Percentiles rank a stretch among this genome's conserved stretches.
Conservation (phyloP, 2,888 invertebrate genomes). For the Electrophaes corylata region DNA sequence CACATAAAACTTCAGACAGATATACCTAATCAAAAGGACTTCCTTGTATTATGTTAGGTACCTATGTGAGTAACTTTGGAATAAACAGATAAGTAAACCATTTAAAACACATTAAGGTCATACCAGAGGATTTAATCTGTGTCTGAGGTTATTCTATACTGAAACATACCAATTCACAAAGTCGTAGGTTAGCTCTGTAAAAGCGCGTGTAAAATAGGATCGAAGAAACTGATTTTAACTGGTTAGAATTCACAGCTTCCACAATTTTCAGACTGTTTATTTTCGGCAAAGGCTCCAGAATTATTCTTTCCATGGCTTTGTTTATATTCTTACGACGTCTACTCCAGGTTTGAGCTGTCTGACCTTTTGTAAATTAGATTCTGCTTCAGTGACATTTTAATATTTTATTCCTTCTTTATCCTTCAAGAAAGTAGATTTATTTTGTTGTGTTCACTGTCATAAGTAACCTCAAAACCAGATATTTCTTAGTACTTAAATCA, state of each 20-base stretch:
- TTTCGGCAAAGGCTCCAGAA: constrained; percentile 17
- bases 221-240: constrained; percentile 60
- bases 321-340: constrained; percentile 11
- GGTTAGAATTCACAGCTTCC: constrained; percentile 59
- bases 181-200: constrained; percentile 51
- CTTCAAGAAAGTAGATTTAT: neutral
- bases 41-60: constrained; percentile 15
- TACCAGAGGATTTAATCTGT: constrained; percentile 29
- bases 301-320: constrained; percentile 5
- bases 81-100: constrained; percentile 28
- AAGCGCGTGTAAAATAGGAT: constrained; percentile 61
- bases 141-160: constrained; percentile 47
- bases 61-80: constrained; percentile 7
- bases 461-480: no score
- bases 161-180: constrained; percentile 60
- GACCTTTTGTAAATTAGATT: constrained; percentile 22
- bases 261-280: constrained; percentile 34
- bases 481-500: neutral
- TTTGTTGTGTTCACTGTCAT: neutral
- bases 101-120: constrained; percentile 35
- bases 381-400: constrained; percentile 3
- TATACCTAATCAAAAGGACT: constrained; percentile 7
- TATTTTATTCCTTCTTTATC: neutral
- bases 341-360: constrained; percentile 10
- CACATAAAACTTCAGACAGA: neutral